Evolutionary conservation across 2,113 vertebrate species (phyloP).

Genomic region (Myrmophylax atrothorax): DNA sequence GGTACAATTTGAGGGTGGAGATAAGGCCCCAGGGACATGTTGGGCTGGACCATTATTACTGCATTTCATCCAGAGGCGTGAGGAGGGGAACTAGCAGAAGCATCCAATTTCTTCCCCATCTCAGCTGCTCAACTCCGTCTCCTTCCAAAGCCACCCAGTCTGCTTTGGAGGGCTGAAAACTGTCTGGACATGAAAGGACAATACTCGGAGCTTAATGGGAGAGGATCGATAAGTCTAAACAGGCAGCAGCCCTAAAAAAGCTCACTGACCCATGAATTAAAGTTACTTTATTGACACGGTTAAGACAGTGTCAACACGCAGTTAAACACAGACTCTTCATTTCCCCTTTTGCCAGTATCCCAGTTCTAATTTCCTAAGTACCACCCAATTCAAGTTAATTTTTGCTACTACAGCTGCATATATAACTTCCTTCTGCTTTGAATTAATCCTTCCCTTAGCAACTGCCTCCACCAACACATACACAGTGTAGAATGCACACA

Average conservation of each 20-base stretch:
- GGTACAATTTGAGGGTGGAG: slow-evolving; percentile 16
- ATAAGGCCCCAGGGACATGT: background rate
- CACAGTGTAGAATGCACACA: accelerated
- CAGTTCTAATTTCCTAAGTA: background rate
- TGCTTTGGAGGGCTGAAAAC: background rate
- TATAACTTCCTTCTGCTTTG: background rate
- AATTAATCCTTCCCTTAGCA: slow-evolving; percentile 19
- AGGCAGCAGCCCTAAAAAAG: background rate
- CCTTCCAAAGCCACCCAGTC: slow-evolving; percentile 9
- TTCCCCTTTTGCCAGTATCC: background rate
- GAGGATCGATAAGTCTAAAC: background rate
- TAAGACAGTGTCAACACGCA: background rate
- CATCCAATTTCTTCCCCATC: background rate
- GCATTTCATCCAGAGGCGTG: background rate
- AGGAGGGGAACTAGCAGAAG: background rate
- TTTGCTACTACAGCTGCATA: background rate
- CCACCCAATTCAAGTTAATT: background rate
- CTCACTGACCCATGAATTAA: background rate
- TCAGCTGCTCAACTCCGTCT: background rate
- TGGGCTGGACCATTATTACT: background rate
- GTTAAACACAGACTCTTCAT: background rate
- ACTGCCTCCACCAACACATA: slow-evolving; percentile 11
- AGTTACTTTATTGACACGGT: background rate
- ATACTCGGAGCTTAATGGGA: background rate
- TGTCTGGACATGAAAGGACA: background rate